Conservation (phyloP, 92 coral and sea anemone species). For the Actinostola sp. region DNA sequence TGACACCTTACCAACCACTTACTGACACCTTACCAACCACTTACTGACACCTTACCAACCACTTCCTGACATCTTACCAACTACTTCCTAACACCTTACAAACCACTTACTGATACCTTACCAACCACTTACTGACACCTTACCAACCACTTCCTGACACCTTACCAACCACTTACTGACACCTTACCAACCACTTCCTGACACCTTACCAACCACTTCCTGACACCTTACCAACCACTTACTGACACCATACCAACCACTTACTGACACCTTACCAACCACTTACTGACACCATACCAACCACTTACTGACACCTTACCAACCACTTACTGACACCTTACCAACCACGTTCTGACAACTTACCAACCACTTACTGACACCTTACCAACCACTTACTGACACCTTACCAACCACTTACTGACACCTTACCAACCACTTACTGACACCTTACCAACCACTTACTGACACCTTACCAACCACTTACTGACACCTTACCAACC, state of each 20-base stretch:
- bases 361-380: no score
- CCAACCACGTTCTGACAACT: no score
- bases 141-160: no score
- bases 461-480: constrained; percentile 8
- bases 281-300: no score
- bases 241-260: not conserved
- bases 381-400: constrained; percentile 6
- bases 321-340: constrained; percentile 4
- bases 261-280: constrained; percentile 9
- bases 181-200: constrained; percentile 2
- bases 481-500: no score
- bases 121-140: constrained; percentile 5
- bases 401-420: constrained; percentile 5
- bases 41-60: not conserved
- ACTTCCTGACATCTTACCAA: constrained; percentile 3
- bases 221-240: no score
- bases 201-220: constrained; percentile 7
- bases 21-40: no score
- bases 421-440: no score
- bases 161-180: no score
- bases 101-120: no score
- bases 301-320: no score
- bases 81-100: no score
- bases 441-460: constrained; percentile 2
- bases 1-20: constrained; percentile 6